Evolutionary conservation across 2,113 vertebrate genomes (phyloP), one percentile per base, ranked within the genome.

Genomic region (Carassius gibelio): DNA sequence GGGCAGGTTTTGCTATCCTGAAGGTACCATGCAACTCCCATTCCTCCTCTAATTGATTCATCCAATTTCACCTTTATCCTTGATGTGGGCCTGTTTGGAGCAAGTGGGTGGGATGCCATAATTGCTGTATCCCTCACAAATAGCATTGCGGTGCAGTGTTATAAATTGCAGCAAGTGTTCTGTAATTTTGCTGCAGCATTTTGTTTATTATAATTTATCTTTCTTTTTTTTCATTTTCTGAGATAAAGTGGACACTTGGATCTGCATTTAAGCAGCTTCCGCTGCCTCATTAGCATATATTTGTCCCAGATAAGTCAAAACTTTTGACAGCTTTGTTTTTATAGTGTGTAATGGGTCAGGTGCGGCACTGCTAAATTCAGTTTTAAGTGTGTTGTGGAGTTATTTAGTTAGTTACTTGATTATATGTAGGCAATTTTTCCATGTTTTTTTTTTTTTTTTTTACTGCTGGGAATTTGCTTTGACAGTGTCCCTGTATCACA

Each of bases 251-350:
- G 76, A 38, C 55, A 61, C 55, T 79, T 79, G 76, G 34, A 62
- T 79, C 34, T 62, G 57, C 36, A 42, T 86, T 79, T 38, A 34
- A 79, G 62, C 84, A 69, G 61, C n/a, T 81, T 30, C 55, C 42
- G 21, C 76, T 21, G 1, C 0, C 52, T 76, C 45, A 82, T 48
- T 50, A 64, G 83, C 83, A 72, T 85, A 38, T 79, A 55, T 83
- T 76, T 85, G 87, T 88, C 79, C 83, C 52, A 86, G 80, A 86
- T 88, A 74, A 88, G 75, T 86, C 85, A 87, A 80, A 69, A 30
- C 71, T 72, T 78, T 87, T 88, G 80, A 83, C 79, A 38, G 80
- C 62, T 57, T 79, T 69, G 69, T 82, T 79, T 78, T 79, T 61
- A 55, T 81, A 82, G 68, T 21, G 17, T 55, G 50, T 83, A 83